phyloP scores from a whole-genome alignment of 2,888 invertebrate species.

The Syrphus vitripennis region DNA sequence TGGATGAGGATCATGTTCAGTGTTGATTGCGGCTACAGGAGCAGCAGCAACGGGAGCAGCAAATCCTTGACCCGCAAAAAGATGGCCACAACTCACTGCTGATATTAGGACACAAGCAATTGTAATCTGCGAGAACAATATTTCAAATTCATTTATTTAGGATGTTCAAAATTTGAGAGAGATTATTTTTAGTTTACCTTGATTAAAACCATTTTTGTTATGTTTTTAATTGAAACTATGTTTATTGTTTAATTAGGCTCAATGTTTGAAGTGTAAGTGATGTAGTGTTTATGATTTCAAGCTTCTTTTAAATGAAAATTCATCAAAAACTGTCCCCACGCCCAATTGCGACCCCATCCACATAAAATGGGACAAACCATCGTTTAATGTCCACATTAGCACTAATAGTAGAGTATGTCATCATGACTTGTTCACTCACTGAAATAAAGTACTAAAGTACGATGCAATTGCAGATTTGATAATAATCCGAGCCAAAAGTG shows the following conservation, averaged over 20 bases:
- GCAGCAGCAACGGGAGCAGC: slow-evolving; percentile 64
- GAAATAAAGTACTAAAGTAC: not conserved
- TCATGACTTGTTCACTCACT: slow-evolving; percentile 9
- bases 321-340: slow-evolving; percentile 9
- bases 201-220: slow-evolving; percentile 39
- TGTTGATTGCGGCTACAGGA: slow-evolving; percentile 74
- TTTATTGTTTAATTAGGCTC: slow-evolving; percentile 4
- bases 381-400: slow-evolving; percentile 13
- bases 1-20: slow-evolving; percentile 80
- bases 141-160: not conserved
- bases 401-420: slow-evolving; percentile 57
- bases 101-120: slow-evolving; percentile 48
- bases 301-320: slow-evolving; percentile 61
- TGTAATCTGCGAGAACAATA: slow-evolving; percentile 17
- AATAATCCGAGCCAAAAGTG: slow-evolving; percentile 53
- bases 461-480: slow-evolving; percentile 57
- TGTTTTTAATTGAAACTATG: not conserved
- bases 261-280: slow-evolving; percentile 34
- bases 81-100: slow-evolving; percentile 69
- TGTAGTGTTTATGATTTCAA: slow-evolving; percentile 11
- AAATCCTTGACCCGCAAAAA: slow-evolving; percentile 66
- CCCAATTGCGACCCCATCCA: not conserved
- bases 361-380: slow-evolving; percentile 49
- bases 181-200: slow-evolving; percentile 20
- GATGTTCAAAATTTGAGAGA: not conserved